phyloP scores from a whole-genome alignment of 2,113 vertebrate species.

The Heliornis fulica region DNA sequence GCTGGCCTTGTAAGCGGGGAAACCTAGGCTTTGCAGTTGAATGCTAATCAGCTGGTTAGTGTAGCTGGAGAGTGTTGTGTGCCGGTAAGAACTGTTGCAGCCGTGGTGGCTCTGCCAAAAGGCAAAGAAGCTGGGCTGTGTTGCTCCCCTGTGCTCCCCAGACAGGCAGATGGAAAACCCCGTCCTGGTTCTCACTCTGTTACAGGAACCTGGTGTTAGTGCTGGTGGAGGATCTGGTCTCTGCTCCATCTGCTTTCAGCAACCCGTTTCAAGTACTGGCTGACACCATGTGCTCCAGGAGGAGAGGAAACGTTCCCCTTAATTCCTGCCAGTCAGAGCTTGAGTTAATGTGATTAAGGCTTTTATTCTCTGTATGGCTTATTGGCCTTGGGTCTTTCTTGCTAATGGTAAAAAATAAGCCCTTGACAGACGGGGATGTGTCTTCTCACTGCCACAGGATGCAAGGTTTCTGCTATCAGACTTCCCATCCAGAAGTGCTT shows the following conservation, averaged over 20 bases:
- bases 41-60: constrained; percentile 42
- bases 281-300: neutral
- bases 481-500: neutral
- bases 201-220: neutral
- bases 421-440: neutral
- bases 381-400: neutral
- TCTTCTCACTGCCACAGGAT: neutral
- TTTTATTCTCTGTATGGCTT: neutral
- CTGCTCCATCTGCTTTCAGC: neutral
- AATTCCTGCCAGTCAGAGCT: constrained; percentile 40
- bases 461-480: neutral
- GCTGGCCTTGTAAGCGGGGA: neutral
- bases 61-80: neutral
- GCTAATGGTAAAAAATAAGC: neutral
- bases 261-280: neutral
- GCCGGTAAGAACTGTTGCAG: neutral
- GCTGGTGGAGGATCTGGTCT: neutral
- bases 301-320: constrained; percentile 9
- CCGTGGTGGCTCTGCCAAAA: fast-evolving
- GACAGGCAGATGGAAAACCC: neutral
- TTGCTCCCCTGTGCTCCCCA: neutral
- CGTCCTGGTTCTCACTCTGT: neutral
- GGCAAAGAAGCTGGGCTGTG: neutral
- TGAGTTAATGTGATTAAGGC: constrained; percentile 52
- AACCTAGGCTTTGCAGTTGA: constrained; percentile 36